phyloP scores from a whole-genome alignment of 1,140 invertebrate species.

The Adoxophyes honmai region DNA sequence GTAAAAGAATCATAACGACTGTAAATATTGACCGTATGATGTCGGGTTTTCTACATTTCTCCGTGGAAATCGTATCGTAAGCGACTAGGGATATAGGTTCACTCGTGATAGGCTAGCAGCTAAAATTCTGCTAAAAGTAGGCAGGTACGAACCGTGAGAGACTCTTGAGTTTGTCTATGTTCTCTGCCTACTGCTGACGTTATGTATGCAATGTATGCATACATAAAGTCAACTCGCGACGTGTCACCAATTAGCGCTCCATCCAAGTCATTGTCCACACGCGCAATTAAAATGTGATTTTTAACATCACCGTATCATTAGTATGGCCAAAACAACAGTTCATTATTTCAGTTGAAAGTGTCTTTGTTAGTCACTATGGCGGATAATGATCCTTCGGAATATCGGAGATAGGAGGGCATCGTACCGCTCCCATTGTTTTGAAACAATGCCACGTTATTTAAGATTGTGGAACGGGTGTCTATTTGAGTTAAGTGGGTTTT shows the following conservation, averaged over 20 bases:
- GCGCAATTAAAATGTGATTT: conserved; percentile 1
- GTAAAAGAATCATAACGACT: too few species aligned
- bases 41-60: too few species aligned
- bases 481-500: conserved; percentile 2
- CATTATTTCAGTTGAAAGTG: background rate
- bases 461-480: background rate
- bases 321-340: background rate
- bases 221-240: too few species aligned
- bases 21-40: too few species aligned
- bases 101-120: too few species aligned
- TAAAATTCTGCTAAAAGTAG: too few species aligned
- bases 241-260: background rate
- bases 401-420: background rate
- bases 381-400: conserved; percentile 7
- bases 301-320: background rate
- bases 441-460: conserved; percentile 1
- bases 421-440: background rate
- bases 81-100: too few species aligned
- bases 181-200: too few species aligned
- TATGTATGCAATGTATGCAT: too few species aligned
- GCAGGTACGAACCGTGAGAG: too few species aligned
- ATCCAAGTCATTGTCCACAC: background rate
- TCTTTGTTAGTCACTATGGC: background rate
- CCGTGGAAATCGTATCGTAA: too few species aligned
- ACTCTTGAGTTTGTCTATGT: too few species aligned